phyloP scores from a whole-genome alignment of 2,113 vertebrate species.

The Lynx canadensis region DNA sequence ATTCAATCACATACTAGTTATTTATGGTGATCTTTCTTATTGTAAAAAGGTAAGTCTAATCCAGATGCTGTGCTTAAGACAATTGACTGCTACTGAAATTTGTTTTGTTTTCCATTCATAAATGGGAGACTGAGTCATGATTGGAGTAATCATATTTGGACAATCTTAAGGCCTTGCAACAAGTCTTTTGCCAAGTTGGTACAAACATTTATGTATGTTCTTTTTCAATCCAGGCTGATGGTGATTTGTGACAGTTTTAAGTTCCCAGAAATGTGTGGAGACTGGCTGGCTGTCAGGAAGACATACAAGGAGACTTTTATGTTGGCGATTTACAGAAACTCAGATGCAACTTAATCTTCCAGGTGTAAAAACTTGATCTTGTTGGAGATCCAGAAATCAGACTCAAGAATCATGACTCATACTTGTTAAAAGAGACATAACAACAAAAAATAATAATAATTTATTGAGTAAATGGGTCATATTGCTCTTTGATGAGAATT shows the following conservation, averaged over 20 bases:
- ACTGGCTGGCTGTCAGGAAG: neutral
- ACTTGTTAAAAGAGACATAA: neutral
- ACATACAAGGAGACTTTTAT: neutral
- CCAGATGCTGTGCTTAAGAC: neutral
- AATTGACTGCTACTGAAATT: neutral
- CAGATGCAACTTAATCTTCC: neutral
- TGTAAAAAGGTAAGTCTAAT: neutral
- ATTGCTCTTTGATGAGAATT: neutral
- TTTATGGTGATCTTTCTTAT: neutral
- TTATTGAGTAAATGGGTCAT: neutral
- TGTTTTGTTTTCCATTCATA: neutral
- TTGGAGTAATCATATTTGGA: neutral
- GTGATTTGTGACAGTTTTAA: neutral
- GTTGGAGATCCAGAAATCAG: neutral
- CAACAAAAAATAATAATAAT: neutral
- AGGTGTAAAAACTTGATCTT: neutral
- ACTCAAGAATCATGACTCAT: neutral
- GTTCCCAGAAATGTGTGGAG: neutral
- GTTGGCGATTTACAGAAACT: neutral
- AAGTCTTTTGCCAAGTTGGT: neutral
- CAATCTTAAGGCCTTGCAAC: neutral
- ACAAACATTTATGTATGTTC: neutral
- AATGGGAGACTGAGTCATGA: neutral
- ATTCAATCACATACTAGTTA: neutral
- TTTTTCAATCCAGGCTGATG: neutral